Evolutionary conservation across 2,888 invertebrate species (phyloP).

Genomic region (Catocala fraxini): DNA sequence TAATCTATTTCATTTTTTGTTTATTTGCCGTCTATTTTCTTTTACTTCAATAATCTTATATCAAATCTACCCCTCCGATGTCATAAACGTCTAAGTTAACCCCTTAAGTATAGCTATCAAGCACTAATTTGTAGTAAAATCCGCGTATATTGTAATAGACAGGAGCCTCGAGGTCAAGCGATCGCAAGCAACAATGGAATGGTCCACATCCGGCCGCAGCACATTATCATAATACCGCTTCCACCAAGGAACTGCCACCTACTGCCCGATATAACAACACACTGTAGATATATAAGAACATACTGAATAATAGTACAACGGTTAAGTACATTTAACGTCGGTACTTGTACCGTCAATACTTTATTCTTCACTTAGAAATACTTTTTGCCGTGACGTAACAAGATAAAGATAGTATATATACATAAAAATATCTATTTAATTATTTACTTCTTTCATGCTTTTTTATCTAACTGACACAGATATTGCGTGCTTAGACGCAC

Average conservation of each 20-base stretch:
- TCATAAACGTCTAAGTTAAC: background rate
- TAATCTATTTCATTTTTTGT: too few species aligned
- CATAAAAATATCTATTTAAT: too few species aligned
- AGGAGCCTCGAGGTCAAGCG: constrained; percentile 79
- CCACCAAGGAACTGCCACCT: constrained; percentile 74
- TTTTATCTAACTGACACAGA: background rate
- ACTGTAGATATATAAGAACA: constrained; percentile 17
- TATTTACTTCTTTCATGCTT: background rate
- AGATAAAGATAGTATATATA: too few species aligned
- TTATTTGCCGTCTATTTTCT: too few species aligned
- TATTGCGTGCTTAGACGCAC: too few species aligned
- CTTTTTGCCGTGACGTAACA: too few species aligned
- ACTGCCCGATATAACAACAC: constrained; percentile 45
- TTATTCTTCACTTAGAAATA: too few species aligned
- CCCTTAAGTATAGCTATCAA: constrained; percentile 28
- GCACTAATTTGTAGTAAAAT: constrained; percentile 65
- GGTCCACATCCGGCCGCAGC: constrained; percentile 81
- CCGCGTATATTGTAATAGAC: constrained; percentile 61
- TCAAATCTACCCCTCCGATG: too few species aligned
- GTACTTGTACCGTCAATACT: too few species aligned
- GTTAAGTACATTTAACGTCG: background rate
- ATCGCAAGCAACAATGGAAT: constrained; percentile 84
- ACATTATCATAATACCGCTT: constrained; percentile 84
- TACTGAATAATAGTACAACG: background rate
- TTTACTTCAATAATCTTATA: too few species aligned